Evolutionary conservation across 2,797 vertebrate genomes (phyloP), one percentile per base, ranked within the genome.

Genomic region (Cirrhinus mrigala): DNA sequence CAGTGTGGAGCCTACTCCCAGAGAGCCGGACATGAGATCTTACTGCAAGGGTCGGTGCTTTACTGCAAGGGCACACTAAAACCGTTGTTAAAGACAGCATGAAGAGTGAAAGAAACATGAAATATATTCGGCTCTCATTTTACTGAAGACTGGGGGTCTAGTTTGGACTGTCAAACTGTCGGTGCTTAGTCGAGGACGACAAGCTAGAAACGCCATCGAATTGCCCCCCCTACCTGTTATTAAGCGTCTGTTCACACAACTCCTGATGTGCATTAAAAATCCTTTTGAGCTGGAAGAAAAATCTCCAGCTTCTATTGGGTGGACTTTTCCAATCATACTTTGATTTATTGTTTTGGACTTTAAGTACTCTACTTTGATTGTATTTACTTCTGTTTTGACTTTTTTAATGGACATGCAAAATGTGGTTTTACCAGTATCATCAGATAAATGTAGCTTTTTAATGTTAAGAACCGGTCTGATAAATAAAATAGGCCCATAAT

Each of bases 11-110:
- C 73, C 83, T 85, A 48, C 82, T 62, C 88, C 90, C 50, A 85
- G 88, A 79, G 89, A 60, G 88, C 87, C 44, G 83, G 90, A 88
- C 91, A 89, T 88, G 75, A 87, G 86, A 82, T 90, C 81, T 85
- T 88, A 86, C 87, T 87, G 85, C 82, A 84, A 87, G 87, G 89
- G 86, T 90, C 86, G 86, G 68, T 74, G 58, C 78, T 85, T 85
- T 80, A 85, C 84, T 80, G 84, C 78, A 74, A 85, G 86, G 60
- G 79, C 84, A 68, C 89, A 82, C 82, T 90, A 62, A 81, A 87
- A 88, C 89, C 80, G 80, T 87, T 87, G 78, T 82, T 50, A 44
- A 82, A 80, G 88, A 88, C 87, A 87, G 83, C 82, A 78, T 76
- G 83, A 76, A 78, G 73, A 27, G 73, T 82, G 84, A 76, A 75